Conservation (phyloP, 2,113 vertebrate species). For the Sylvia atricapilla region DNA sequence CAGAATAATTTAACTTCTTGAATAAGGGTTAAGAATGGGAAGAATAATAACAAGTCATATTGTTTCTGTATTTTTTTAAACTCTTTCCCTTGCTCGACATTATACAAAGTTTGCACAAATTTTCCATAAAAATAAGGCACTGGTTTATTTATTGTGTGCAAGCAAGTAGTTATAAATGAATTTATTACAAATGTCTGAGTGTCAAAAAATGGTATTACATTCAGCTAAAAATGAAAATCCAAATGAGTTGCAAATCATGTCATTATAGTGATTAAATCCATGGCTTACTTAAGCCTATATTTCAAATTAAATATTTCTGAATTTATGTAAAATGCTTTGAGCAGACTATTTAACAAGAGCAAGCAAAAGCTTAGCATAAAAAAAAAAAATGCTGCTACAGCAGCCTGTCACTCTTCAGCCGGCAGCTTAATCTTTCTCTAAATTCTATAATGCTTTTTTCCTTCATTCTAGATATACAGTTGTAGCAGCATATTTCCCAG, state of each 20-base stretch:
- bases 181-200: background rate
- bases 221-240: conserved; percentile 24
- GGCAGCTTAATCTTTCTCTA: background rate
- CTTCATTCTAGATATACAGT: background rate
- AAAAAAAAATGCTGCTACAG: background rate
- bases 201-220: background rate
- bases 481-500: background rate
- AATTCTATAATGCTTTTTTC: background rate
- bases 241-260: conserved; percentile 23
- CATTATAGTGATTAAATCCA: conserved; percentile 13
- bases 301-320: conserved; percentile 9
- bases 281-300: background rate
- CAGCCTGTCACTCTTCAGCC: background rate
- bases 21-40: background rate
- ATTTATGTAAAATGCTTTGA: conserved; percentile 9
- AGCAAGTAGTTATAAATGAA: background rate
- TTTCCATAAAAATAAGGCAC: background rate
- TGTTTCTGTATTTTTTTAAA: background rate
- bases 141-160: background rate
- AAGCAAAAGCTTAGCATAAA: background rate
- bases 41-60: background rate
- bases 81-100: background rate
- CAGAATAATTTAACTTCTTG: background rate
- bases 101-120: background rate
- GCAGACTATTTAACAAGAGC: background rate